Conservation (phyloP, 2,113 vertebrate species). For the Hemibagrus wyckioides region DNA sequence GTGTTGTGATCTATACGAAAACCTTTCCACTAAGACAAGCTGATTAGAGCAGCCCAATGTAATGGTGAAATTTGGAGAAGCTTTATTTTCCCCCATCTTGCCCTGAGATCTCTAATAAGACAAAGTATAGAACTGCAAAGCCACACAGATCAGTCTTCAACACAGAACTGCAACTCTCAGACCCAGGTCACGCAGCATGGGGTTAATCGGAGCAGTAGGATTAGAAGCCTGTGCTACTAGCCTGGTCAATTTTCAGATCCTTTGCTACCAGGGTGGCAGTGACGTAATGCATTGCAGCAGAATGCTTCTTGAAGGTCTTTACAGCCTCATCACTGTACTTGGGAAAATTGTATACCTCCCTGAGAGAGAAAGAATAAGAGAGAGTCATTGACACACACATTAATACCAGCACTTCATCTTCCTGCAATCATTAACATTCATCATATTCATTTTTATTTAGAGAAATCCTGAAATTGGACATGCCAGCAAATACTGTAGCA, state of each 20-base stretch:
- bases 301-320: constrained; percentile 74
- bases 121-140: constrained; percentile 9
- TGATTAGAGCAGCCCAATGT: not conserved
- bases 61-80: not conserved
- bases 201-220: no score
- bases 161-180: not conserved
- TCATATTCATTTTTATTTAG: no score
- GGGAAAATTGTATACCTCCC: constrained; percentile 86
- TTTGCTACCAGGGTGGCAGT: constrained; percentile 85
- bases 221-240: constrained; percentile 45
- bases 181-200: not conserved
- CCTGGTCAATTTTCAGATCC: constrained; percentile 80
- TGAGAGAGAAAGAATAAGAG: constrained; percentile 55
- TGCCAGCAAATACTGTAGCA: not conserved
- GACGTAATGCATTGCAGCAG: constrained; percentile 83
- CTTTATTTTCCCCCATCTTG: not conserved
- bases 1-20: not conserved
- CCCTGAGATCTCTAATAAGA: constrained; percentile 33
- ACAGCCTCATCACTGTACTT: constrained; percentile 78
- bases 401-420: not conserved
- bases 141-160: not conserved
- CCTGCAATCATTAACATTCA: not conserved
- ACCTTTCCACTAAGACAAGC: not conserved
- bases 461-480: not conserved
- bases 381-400: not conserved